Evolutionary conservation across 2,113 vertebrate species (phyloP).

Genomic region (Muscicapa adusta): DNA sequence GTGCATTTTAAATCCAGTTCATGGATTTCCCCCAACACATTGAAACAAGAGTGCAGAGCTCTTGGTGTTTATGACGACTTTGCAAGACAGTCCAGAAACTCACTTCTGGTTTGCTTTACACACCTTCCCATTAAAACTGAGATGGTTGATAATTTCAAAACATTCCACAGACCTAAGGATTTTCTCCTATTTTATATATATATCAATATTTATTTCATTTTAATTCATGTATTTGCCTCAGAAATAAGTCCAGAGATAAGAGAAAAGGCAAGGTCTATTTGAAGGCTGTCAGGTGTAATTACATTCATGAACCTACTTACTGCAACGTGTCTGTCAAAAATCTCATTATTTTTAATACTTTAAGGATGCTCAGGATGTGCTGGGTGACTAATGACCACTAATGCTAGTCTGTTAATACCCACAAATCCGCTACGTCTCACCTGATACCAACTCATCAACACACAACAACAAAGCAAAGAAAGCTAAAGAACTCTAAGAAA

Average conservation of each 20-base stretch:
- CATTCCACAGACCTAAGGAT: not conserved
- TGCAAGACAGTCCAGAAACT: not conserved
- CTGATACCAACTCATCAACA: not conserved
- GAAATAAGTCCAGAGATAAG: not conserved
- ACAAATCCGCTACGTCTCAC: not conserved
- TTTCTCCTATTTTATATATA: not conserved
- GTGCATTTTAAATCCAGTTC: not conserved
- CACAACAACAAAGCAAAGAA: not conserved
- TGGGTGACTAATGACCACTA: not conserved
- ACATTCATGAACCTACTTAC: not conserved
- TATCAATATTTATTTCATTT: not conserved
- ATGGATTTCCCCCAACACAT: not conserved
- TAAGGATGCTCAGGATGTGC: not conserved
- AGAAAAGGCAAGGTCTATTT: not conserved
- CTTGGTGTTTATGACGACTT: not conserved
- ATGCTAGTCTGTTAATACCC: not conserved
- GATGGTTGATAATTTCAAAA: not conserved
- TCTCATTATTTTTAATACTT: conserved; percentile 23
- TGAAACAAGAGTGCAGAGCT: not conserved
- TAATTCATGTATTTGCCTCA: not conserved
- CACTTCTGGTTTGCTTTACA: not conserved
- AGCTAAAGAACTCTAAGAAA: not conserved
- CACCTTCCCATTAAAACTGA: not conserved
- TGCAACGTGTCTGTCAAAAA: not conserved
- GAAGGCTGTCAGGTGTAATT: not conserved